Conservation (phyloP, 2,113 vertebrate species). For the Oceanites oceanicus region DNA sequence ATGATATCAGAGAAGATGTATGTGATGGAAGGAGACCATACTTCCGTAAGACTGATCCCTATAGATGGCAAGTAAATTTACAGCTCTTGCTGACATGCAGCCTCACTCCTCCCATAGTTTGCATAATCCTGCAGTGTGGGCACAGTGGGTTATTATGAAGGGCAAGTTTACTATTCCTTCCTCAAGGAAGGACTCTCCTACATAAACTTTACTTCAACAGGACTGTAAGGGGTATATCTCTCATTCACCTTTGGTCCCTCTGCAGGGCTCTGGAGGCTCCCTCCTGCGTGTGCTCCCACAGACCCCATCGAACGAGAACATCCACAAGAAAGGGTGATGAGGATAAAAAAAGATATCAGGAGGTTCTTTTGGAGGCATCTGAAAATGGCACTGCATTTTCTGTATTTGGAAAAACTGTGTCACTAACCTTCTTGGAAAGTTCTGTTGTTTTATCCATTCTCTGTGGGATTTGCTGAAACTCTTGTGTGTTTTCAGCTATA, state of each 20-base stretch:
- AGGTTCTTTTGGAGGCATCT: background rate
- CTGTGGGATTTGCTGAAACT: background rate
- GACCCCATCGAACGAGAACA: rapidly evolving
- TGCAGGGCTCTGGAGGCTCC: background rate
- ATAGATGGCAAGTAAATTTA: background rate
- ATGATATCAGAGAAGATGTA: background rate
- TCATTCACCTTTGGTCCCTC: background rate
- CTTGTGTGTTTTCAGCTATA: background rate
- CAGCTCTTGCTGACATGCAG: background rate
- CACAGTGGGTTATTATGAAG: background rate
- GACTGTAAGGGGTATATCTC: background rate
- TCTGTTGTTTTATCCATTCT: background rate
- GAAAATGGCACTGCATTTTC: background rate
- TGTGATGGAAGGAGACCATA: background rate
- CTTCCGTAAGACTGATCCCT: background rate
- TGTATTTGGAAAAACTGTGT: background rate
- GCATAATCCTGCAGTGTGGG: background rate
- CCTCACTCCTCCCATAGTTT: background rate
- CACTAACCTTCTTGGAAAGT: background rate
- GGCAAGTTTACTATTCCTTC: background rate
- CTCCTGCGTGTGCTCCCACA: background rate
- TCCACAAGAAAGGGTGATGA: background rate
- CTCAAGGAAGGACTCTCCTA: background rate
- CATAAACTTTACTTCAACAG: background rate
- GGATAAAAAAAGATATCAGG: background rate